These are phyloP conservation scores for Parnassius apollo DNA, from an alignment of 2,888 invertebrate genomes.

Conservation along the genomic window DNA sequence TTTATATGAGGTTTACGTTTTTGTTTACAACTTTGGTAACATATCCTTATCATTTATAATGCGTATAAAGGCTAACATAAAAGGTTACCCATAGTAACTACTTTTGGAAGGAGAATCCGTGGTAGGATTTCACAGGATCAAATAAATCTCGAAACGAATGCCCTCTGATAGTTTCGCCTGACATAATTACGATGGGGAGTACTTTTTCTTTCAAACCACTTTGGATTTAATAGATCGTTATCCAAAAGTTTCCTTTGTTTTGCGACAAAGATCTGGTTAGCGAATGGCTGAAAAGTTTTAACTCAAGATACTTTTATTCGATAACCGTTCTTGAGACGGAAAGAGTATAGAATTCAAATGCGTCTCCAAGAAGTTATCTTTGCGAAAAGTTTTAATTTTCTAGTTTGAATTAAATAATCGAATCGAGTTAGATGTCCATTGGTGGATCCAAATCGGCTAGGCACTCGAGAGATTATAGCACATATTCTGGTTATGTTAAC, in stretches of 20 bases:
- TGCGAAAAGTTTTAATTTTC: neutral
- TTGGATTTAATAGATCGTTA: slow-evolving; percentile 35
- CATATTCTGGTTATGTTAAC: too few relatives aligned
- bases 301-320: slow-evolving; percentile 23
- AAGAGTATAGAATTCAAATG: slow-evolving; percentile 18
- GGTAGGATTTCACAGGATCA: slow-evolving; percentile 54
- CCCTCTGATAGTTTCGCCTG: slow-evolving; percentile 48
- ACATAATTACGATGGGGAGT: slow-evolving; percentile 53
- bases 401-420: too few relatives aligned
- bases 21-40: slow-evolving; percentile 10
- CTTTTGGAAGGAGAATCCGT: slow-evolving; percentile 26
- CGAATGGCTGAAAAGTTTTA: slow-evolving; percentile 25
- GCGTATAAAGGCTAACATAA: slow-evolving; percentile 6
- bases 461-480: too few relatives aligned
- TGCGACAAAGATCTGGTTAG: slow-evolving; percentile 20
- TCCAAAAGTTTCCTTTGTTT: slow-evolving; percentile 35
- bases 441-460: too few relatives aligned
- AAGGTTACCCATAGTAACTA: slow-evolving; percentile 10
- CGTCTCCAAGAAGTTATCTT: slow-evolving; percentile 31
- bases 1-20: slow-evolving; percentile 18
- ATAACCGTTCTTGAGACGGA: slow-evolving; percentile 25
- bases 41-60: slow-evolving; percentile 21
- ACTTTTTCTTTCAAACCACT: slow-evolving; percentile 32
- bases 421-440: too few relatives aligned
- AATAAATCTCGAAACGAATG: slow-evolving; percentile 64